A percentile compares a stretch with the other conserved stretches of the same genome.
Evolutionary conservation across 2,888 invertebrate species (phyloP).

Genomic region (Idaea aversata): DNA sequence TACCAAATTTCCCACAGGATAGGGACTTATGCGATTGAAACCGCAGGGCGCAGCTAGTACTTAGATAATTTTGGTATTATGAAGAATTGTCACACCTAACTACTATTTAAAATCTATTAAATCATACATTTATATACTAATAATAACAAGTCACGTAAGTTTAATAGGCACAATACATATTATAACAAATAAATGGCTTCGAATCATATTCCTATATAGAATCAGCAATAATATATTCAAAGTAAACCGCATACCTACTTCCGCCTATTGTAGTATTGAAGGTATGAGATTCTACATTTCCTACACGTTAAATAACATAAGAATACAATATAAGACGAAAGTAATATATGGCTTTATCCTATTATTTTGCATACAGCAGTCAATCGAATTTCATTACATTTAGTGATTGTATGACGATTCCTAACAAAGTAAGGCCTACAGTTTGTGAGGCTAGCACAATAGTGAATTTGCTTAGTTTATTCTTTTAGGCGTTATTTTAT

Average conservation of each 20-base stretch:
- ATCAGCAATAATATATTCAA: slow-evolving; percentile 5
- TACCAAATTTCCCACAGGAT: too few relatives aligned
- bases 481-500: neutral
- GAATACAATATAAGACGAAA: neutral
- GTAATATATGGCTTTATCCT: neutral
- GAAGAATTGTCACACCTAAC: slow-evolving; percentile 23
- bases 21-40: too few relatives aligned
- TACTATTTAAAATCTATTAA: slow-evolving; percentile 8
- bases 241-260: slow-evolving; percentile 6
- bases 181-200: slow-evolving; percentile 11
- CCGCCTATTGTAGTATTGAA: slow-evolving; percentile 5
- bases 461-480: neutral
- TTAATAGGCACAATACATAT: slow-evolving; percentile 17
- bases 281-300: slow-evolving; percentile 13
- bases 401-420: too few relatives aligned
- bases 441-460: neutral
- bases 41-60: too few relatives aligned
- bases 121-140: slow-evolving; percentile 7
- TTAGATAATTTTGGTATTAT: slow-evolving; percentile 10
- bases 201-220: slow-evolving; percentile 18
- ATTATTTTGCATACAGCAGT: neutral
- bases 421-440: too few relatives aligned
- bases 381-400: too few relatives aligned
- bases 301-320: neutral
- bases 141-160: slow-evolving; percentile 21